These are phyloP conservation scores for Phalacrocorax carbo DNA, from an alignment of 2,113 vertebrate species.

Conservation along the genomic window DNA sequence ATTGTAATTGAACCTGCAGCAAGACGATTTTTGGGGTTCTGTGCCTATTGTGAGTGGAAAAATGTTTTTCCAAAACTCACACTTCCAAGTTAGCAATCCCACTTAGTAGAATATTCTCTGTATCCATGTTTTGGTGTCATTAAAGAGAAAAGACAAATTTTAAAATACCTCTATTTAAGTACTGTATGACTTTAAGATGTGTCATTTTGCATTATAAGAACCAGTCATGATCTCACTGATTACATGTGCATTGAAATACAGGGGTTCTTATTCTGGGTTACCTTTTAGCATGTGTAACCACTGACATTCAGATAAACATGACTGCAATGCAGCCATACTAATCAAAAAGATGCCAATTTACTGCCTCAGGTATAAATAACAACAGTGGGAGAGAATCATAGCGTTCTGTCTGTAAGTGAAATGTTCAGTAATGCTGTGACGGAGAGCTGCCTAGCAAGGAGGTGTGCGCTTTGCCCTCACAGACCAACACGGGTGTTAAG, in stretches of 20 bases:
- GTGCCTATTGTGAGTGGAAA: background rate
- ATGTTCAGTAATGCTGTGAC: background rate
- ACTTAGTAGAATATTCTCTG: background rate
- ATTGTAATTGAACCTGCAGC: background rate
- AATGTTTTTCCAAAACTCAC: background rate
- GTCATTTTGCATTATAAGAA: slow-evolving; percentile 9
- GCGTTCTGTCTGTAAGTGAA: background rate
- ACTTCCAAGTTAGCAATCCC: background rate
- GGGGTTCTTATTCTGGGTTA: background rate
- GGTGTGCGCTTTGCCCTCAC: background rate
- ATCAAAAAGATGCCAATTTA: slow-evolving; percentile 39
- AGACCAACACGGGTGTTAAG: background rate
- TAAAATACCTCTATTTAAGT: background rate
- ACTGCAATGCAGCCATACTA: slow-evolving; percentile 47
- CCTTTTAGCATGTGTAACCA: slow-evolving; percentile 23
- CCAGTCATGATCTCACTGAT: slow-evolving; percentile 2
- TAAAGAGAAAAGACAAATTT: background rate
- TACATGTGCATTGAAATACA: background rate
- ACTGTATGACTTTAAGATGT: background rate
- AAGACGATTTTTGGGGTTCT: background rate
- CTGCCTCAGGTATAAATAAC: slow-evolving; percentile 48
- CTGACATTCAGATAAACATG: slow-evolving; percentile 34
- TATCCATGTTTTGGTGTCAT: background rate
- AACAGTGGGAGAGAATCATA: slow-evolving; percentile 12
- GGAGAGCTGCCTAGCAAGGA: background rate